Evolutionary conservation across 1,140 invertebrate species (phyloP).

Genomic region (Streblospio benedicti): DNA sequence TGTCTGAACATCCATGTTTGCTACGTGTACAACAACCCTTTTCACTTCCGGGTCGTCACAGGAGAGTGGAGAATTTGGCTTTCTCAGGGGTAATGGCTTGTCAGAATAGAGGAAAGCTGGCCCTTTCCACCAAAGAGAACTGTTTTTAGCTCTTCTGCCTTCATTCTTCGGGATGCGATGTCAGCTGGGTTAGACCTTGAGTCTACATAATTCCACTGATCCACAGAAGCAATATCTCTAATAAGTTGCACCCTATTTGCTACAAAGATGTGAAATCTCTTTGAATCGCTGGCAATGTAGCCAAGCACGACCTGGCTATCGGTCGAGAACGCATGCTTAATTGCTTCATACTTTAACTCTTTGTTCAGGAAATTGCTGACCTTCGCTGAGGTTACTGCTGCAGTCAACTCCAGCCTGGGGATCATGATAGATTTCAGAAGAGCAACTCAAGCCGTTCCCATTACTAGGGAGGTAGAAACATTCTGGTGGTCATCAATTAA

Average conservation of each 20-base stretch:
- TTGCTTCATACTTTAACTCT: conserved; percentile 11
- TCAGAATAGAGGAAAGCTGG: conserved; percentile 2
- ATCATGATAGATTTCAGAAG: conserved; percentile 42
- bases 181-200: not conserved
- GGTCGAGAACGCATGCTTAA: conserved; percentile 14
- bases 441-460: conserved; percentile 14
- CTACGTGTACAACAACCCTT: not conserved
- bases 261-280: conserved; percentile 23
- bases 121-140: not conserved
- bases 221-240: not conserved
- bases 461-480: not conserved
- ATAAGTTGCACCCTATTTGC: conserved; percentile 20
- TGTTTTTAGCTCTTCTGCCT: not conserved
- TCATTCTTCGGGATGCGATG: not conserved
- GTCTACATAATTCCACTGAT: not conserved
- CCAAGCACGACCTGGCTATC: conserved; percentile 19
- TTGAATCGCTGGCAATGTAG: conserved; percentile 17
- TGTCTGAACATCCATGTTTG: not conserved
- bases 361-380: conserved; percentile 8
- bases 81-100: not conserved
- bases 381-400: conserved; percentile 36
- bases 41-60: not conserved
- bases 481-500: not conserved
- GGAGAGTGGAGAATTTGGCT: not conserved
- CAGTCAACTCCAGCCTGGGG: conserved; percentile 49